A percentile compares a stretch with the other conserved stretches of the same genome.
Evolutionary conservation across 2,888 invertebrate species (phyloP).

Genomic region (Hipparchia sbordonii): DNA sequence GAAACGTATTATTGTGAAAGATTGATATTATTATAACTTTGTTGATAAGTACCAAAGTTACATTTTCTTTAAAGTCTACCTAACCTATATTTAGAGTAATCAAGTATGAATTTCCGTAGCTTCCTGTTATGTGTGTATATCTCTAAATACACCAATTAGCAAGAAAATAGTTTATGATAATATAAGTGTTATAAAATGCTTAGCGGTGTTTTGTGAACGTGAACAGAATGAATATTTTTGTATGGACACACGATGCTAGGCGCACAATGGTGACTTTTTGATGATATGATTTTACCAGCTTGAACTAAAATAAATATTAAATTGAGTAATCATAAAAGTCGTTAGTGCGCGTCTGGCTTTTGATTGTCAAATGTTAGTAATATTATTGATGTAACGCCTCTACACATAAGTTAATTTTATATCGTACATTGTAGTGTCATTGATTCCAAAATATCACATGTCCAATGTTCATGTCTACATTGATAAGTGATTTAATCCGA

Average conservation of each 20-base stretch:
- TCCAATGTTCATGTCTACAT: conserved; percentile 31
- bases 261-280: conserved; percentile 22
- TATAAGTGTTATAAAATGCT: conserved; percentile 53
- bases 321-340: conserved; percentile 1
- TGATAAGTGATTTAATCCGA: conserved; percentile 28
- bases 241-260: conserved; percentile 62
- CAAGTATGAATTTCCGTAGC: conserved; percentile 28
- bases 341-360: conserved; percentile 20
- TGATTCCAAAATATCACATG: conserved; percentile 24
- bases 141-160: conserved; percentile 34
- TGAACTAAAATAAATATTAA: neutral
- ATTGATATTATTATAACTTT: conserved; percentile 37
- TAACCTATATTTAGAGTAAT: conserved; percentile 29
- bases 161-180: conserved; percentile 26
- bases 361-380: conserved; percentile 28
- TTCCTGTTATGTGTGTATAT: conserved; percentile 30
- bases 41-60: conserved; percentile 52
- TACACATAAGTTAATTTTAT: conserved; percentile 26
- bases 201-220: conserved; percentile 69
- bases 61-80: conserved; percentile 45
- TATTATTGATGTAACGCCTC: conserved; percentile 28
- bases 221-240: conserved; percentile 81
- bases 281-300: neutral
- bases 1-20: conserved; percentile 41
- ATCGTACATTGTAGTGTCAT: conserved; percentile 30